A percentile compares a stretch with the other conserved stretches of the same genome.
These are phyloP conservation scores for Ophonus ardosiacus DNA, from an alignment of 2,888 invertebrate genomes.

Conservation along the genomic window DNA sequence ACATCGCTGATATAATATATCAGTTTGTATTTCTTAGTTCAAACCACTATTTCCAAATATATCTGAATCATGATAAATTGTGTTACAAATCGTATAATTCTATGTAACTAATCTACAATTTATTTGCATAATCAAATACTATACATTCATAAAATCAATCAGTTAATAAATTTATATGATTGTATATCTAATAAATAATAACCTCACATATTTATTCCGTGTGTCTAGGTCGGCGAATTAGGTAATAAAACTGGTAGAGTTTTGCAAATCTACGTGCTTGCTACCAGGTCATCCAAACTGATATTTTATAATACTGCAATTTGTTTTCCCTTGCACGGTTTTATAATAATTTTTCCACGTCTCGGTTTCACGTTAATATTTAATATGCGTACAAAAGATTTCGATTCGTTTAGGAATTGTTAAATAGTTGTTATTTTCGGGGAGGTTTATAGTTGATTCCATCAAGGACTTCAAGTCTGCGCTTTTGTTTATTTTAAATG, in stretches of 20 bases:
- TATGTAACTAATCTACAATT: neutral
- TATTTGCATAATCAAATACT: conserved; percentile 7
- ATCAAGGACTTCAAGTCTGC: neutral
- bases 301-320: conserved; percentile 31
- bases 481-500: neutral
- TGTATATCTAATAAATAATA: conserved; percentile 9
- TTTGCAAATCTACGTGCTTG: conserved; percentile 37
- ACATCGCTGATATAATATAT: too few relatives aligned
- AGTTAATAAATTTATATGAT: neutral
- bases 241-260: neutral
- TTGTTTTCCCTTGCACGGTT: conserved; percentile 27
- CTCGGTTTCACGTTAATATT: neutral
- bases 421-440: conserved; percentile 5
- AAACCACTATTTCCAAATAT: too few relatives aligned
- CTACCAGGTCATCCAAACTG: conserved; percentile 10
- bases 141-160: neutral
- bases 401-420: conserved; percentile 44
- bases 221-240: neutral
- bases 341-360: conserved; percentile 42
- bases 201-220: neutral
- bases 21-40: too few relatives aligned
- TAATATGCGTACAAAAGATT: conserved; percentile 44
- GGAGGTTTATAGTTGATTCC: neutral
- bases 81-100: neutral
- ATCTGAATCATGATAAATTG: neutral